A percentile compares a stretch with the other conserved stretches of the same genome.
These are phyloP conservation scores for Eubasilissa regina DNA, from an alignment of 1,140 invertebrate genomes.

Conservation along the genomic window DNA sequence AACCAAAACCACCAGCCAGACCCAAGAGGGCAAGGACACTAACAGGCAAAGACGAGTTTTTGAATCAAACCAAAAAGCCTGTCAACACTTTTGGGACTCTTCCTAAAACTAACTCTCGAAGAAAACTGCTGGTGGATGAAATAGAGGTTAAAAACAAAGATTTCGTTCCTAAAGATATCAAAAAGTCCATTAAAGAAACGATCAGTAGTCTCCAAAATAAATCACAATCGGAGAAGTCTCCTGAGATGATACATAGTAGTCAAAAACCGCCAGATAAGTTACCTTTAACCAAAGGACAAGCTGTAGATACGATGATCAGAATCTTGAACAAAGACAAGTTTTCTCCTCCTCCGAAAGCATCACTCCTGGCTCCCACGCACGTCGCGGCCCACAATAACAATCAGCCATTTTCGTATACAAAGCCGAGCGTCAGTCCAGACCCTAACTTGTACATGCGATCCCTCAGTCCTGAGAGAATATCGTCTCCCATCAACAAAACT, in stretches of 20 bases:
- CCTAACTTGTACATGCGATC: conserved; percentile 70
- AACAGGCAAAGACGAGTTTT: conserved; percentile 48
- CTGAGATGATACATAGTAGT: conserved; percentile 79
- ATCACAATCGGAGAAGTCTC: conserved; percentile 67
- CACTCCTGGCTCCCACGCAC: conserved; percentile 75
- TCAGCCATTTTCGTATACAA: conserved; percentile 83
- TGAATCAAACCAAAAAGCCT: conserved; percentile 23
- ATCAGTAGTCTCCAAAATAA: conserved; percentile 71
- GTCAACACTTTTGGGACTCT: conserved; percentile 49
- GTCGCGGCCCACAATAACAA: conserved; percentile 80
- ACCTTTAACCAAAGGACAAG: conserved; percentile 77
- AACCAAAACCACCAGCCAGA: conserved; percentile 66
- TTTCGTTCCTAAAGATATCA: conserved; percentile 63
- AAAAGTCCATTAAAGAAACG: conserved; percentile 68
- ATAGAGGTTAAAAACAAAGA: conserved; percentile 65
- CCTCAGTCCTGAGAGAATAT: conserved; percentile 67
- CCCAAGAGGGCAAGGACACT: conserved; percentile 61
- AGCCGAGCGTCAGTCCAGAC: conserved; percentile 73
- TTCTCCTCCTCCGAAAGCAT: conserved; percentile 77
- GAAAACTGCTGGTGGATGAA: conserved; percentile 66
- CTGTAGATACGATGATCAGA: conserved; percentile 77
- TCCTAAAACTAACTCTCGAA: conserved; percentile 67
- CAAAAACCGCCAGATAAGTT: conserved; percentile 77
- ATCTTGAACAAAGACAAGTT: conserved; percentile 77
- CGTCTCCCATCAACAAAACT: conserved; percentile 69